A percentile compares a stretch with the other conserved stretches of the same genome.
phyloP scores from a whole-genome alignment of 2,888 invertebrate species.

The Acrobeloides nanus region DNA sequence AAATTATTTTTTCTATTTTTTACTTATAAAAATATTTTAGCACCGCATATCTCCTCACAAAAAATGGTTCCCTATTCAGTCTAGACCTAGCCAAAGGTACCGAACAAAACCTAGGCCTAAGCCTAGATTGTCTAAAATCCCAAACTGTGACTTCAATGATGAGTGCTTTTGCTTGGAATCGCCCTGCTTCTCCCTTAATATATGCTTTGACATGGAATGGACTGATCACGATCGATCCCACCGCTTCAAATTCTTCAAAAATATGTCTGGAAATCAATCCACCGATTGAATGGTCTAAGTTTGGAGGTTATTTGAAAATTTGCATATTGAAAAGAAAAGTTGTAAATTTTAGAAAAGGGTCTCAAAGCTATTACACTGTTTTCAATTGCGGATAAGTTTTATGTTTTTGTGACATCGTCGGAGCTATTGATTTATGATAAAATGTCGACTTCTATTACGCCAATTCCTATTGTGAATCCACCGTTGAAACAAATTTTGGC shows the following conservation, averaged over 20 bases:
- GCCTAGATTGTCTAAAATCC: constrained; percentile 37
- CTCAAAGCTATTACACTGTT: constrained; percentile 47
- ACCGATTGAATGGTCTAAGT: constrained; percentile 50
- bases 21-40: constrained; percentile 33
- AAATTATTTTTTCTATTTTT: constrained; percentile 5
- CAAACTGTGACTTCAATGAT: constrained; percentile 42
- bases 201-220: constrained; percentile 53
- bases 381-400: constrained; percentile 50
- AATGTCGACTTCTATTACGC: constrained; percentile 25
- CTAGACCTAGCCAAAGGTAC: constrained; percentile 37
- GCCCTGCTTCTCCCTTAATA: constrained; percentile 44
- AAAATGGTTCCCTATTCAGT: constrained; percentile 48
- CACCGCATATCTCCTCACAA: constrained; percentile 46
- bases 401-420: constrained; percentile 47
- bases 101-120: constrained; percentile 43
- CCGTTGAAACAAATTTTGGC: constrained; percentile 49
- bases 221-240: constrained; percentile 27
- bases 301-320: constrained; percentile 30
- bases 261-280: constrained; percentile 43
- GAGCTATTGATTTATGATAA: constrained; percentile 46
- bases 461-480: constrained; percentile 42
- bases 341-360: constrained; percentile 36
- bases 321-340: constrained; percentile 6
- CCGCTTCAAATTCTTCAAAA: constrained; percentile 21
- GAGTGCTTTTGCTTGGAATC: constrained; percentile 48